These are phyloP conservation scores for Sminthopsis crassicaudata DNA, from an alignment of 2,113 vertebrate species.

Conservation along the genomic window DNA sequence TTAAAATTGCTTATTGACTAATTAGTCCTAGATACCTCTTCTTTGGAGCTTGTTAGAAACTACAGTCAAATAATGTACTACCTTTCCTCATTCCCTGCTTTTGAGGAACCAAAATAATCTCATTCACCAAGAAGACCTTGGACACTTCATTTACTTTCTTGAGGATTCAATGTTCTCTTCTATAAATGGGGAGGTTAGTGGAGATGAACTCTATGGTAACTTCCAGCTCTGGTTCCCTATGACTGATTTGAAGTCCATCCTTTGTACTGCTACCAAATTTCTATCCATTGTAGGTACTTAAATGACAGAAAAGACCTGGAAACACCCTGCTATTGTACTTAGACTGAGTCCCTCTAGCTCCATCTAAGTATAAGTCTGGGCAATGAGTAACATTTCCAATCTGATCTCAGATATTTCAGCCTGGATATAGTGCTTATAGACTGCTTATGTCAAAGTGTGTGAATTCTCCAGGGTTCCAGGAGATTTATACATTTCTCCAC, in stretches of 20 bases:
- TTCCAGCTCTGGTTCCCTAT: background rate
- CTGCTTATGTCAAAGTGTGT: constrained; percentile 81
- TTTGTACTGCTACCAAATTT: background rate
- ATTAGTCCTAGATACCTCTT: background rate
- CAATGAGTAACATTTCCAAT: constrained; percentile 67
- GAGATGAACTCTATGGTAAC: background rate
- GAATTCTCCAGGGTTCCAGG: constrained; percentile 76
- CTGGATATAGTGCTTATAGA: constrained; percentile 79
- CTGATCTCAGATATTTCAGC: constrained; percentile 75
- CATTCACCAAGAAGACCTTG: background rate
- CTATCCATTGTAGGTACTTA: background rate
- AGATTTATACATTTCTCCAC: constrained; percentile 83
- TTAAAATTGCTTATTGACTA: background rate
- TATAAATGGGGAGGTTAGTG: background rate
- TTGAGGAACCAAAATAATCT: rapidly evolving
- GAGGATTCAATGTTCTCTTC: background rate
- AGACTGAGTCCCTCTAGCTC: constrained; percentile 28
- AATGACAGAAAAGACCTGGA: background rate
- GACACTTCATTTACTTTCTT: background rate
- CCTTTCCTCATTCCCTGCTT: background rate
- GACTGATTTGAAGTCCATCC: background rate
- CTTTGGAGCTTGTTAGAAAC: background rate
- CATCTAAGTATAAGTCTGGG: background rate
- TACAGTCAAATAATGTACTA: background rate
- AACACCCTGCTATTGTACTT: background rate